A percentile compares a stretch with the other conserved stretches of the same genome.
phyloP scores from a whole-genome alignment of 30 jellyfish, hydroid and myxozoan species.

The Pseudorhiza aurosa region DNA sequence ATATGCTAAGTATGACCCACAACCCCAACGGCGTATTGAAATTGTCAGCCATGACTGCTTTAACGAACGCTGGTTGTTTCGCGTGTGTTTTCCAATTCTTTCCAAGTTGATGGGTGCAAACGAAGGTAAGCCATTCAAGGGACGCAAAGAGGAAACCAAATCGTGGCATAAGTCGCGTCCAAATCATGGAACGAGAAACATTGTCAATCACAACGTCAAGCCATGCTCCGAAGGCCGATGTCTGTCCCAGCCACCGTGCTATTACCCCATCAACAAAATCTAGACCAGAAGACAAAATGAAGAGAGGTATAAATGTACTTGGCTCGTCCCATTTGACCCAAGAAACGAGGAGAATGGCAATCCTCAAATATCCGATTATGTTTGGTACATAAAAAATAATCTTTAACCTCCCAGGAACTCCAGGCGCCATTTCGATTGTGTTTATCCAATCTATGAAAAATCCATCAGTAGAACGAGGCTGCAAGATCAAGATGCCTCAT shows the following conservation, averaged over 20 bases:
- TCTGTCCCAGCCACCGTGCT: constrained; percentile 74
- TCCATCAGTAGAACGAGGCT: too few species aligned
- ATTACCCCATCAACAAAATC: constrained; percentile 77
- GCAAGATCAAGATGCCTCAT: too few species aligned
- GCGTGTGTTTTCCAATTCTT: constrained; percentile 64
- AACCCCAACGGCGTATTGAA: constrained; percentile 53
- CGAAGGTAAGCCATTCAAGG: constrained; percentile 78
- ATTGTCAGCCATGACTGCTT: constrained; percentile 39
- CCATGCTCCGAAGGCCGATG: constrained; percentile 88
- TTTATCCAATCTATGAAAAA: too few species aligned
- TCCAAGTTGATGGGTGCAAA: constrained; percentile 77
- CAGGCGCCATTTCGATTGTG: too few species aligned
- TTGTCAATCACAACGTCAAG: constrained; percentile 78
- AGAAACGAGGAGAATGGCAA: neutral
- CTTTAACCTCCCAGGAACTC: too few species aligned
- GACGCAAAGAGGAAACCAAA: constrained; percentile 66
- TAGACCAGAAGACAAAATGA: constrained; percentile 27
- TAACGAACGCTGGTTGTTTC: constrained; percentile 44
- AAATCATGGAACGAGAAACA: constrained; percentile 66
- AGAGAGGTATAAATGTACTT: constrained; percentile 11
- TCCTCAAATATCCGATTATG: constrained; percentile 47
- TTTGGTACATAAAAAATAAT: constrained; percentile 48
- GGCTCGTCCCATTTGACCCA: constrained; percentile 41
- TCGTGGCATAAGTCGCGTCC: constrained; percentile 68
- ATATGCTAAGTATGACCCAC: constrained; percentile 54